Evolutionary conservation across 1,140 invertebrate species (phyloP), one percentile per base, ranked within the genome.

Genomic region (Sycophila sp.): DNA sequence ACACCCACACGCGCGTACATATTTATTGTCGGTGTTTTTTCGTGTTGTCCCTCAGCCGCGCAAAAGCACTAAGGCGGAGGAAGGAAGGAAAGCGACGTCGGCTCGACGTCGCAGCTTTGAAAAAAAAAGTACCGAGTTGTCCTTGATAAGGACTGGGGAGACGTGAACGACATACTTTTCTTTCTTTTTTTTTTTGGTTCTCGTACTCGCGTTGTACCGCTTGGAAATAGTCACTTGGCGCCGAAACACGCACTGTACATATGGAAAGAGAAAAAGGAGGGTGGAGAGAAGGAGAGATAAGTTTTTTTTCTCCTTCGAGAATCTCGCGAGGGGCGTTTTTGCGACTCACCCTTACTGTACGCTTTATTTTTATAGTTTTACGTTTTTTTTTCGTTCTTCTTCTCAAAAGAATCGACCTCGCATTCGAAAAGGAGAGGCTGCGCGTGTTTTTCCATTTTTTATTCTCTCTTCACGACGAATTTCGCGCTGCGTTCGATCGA

Each of bases 201-300:
- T n/a, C n/a, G n/a, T n/a, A n/a, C n/a, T n/a, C n/a, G n/a, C n/a
- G n/a, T n/a, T n/a, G n/a, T n/a, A n/a, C n/a, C n/a, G n/a, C n/a
- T n/a, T n/a, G n/a, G n/a, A n/a, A n/a, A n/a, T n/a, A n/a, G n/a
- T n/a, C n/a, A n/a, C n/a, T n/a, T n/a, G n/a, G 38, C 38, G 42
- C 15, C 42, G 42, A 47, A 47, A 47, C 24, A 47, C 42, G 19
- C 42, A 45, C 30, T 62, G 59, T 62, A 62, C 26, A 47, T 62
- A 62, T 22, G 42, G 42, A 47, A 17, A 22, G 42, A 47, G 7
- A 47, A 22, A 32, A 24, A 42, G 56, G 19, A 40, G 13, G 47
- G n/a, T 13, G 24, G 13, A 8, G 38, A 13, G 40, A 13, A 17
- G n/a, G 40, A 13, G 40, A n/a, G n/a, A 40, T 15, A 40, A 40